Evolutionary conservation across 2,888 invertebrate species (phyloP).

Genomic region (Ariolimax columbianus): DNA sequence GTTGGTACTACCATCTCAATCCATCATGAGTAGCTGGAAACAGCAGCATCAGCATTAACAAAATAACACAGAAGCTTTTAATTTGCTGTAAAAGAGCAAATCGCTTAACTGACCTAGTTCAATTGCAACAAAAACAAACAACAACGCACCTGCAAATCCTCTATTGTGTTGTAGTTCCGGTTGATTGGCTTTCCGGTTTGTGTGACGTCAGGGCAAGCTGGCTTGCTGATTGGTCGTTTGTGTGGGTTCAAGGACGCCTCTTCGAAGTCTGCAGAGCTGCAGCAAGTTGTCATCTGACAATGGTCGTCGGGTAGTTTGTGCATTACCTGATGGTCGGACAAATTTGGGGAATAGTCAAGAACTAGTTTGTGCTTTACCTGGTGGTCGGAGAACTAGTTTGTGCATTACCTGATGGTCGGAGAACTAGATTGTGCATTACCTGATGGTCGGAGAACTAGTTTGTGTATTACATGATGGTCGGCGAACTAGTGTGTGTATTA

Average conservation of each 20-base stretch:
- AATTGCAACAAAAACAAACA: too few species aligned
- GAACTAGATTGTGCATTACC: too few species aligned
- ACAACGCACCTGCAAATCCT: slow-evolving; percentile 16
- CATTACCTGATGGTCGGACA: slow-evolving; percentile 61
- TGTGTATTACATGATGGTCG: slow-evolving; percentile 62
- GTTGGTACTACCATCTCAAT: too few species aligned
- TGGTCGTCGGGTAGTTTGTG: slow-evolving; percentile 77
- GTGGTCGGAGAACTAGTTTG: slow-evolving; percentile 72
- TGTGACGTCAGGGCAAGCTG: slow-evolving; percentile 17
- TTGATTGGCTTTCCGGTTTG: neutral
- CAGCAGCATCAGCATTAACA: too few species aligned
- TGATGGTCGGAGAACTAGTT: slow-evolving; percentile 74
- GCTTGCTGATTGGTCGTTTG: neutral
- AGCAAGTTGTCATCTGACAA: slow-evolving; percentile 72
- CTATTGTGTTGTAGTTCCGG: neutral
- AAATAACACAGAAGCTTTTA: too few species aligned
- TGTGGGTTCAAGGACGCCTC: neutral
- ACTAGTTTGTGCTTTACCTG: slow-evolving; percentile 54
- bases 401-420: slow-evolving; percentile 66
- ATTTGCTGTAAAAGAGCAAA: too few species aligned
- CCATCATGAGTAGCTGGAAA: too few species aligned
- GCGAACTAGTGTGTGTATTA: too few species aligned
- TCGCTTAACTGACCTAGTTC: too few species aligned
- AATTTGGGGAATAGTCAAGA: neutral
- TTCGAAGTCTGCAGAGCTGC: slow-evolving; percentile 68